These are phyloP conservation scores for Tromatobia lineatoria DNA, from an alignment of 2,888 invertebrate species.

Conservation along the genomic window DNA sequence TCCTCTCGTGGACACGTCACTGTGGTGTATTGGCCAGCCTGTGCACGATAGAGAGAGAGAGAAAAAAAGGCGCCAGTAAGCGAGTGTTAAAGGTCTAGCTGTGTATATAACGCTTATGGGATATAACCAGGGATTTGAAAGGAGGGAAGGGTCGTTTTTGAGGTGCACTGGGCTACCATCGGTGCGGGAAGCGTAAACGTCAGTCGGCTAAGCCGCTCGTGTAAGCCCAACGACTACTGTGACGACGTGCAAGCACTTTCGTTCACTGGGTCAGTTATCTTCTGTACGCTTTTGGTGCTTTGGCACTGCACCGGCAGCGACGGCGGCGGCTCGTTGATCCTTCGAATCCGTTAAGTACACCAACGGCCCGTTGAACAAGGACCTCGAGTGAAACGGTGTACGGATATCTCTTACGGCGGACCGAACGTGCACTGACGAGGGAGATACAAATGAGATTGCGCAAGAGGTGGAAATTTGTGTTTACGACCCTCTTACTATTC, in stretches of 20 bases:
- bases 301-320: conserved; percentile 29
- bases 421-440: conserved; percentile 3
- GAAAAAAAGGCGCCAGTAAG: conserved; percentile 53
- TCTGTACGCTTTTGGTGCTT: conserved; percentile 33
- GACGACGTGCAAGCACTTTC: conserved; percentile 56
- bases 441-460: conserved; percentile 60
- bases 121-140: neutral
- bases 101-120: conserved; percentile 1
- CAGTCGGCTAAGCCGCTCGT: conserved; percentile 47
- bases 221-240: conserved; percentile 45
- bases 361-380: conserved; percentile 62
- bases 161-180: conserved; percentile 8
- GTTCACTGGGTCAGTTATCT: conserved; percentile 71
- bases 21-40: conserved; percentile 5
- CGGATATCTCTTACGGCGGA: conserved; percentile 20
- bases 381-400: conserved; percentile 21
- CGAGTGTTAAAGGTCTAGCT: conserved; percentile 2
- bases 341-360: conserved; percentile 74
- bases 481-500: conserved; percentile 31
- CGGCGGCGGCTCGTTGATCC: conserved; percentile 66
- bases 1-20: conserved; percentile 3
- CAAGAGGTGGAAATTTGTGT: conserved; percentile 43
- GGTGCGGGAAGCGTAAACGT: conserved; percentile 62
- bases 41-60: neutral
- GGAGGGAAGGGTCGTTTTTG: conserved; percentile 54